These are phyloP conservation scores for Laticauda laticaudata DNA, from an alignment of 2,113 vertebrate species.

Conservation along the genomic window DNA sequence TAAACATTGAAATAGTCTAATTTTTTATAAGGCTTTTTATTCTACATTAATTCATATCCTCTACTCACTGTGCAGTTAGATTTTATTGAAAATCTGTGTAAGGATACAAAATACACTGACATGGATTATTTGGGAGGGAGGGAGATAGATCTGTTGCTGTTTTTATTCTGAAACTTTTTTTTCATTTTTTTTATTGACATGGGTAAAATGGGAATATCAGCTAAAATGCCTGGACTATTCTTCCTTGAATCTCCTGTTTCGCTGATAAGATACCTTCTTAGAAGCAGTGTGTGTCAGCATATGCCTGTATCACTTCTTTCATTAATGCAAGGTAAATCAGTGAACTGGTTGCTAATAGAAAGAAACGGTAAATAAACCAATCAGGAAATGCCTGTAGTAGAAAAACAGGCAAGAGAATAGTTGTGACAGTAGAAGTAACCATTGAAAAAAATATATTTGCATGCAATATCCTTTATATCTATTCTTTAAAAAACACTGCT, in stretches of 20 bases:
- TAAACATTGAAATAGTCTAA: conserved; percentile 59
- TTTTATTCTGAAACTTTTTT: conserved; percentile 30
- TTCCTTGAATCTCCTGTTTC: conserved; percentile 37
- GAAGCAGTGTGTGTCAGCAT: conserved; percentile 32
- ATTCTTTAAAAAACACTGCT: background rate
- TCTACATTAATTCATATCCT: conserved; percentile 51
- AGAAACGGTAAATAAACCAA: conserved; percentile 36
- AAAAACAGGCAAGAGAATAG: background rate
- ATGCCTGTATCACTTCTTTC: conserved; percentile 40
- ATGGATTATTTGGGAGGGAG: conserved; percentile 20
- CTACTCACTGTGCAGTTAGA: conserved; percentile 53
- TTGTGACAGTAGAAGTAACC: background rate
- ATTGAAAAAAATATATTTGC: conserved; percentile 8
- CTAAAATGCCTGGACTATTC: conserved; percentile 36
- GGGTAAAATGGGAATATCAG: conserved; percentile 29
- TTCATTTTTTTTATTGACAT: conserved; percentile 30
- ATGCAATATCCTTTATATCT: conserved; percentile 16
- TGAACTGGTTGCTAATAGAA: conserved; percentile 48
- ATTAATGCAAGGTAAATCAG: conserved; percentile 42
- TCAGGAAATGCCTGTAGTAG: conserved; percentile 3
- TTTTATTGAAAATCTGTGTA: conserved; percentile 62
- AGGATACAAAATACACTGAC: conserved; percentile 40
- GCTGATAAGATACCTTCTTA: conserved; percentile 48
- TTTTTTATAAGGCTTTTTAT: conserved; percentile 51
- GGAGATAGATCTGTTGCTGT: conserved; percentile 40